Percentiles rank a stretch among this genome's conserved stretches.
phyloP scores from a whole-genome alignment of 2,113 vertebrate species.

The Pelobates fuscus region DNA sequence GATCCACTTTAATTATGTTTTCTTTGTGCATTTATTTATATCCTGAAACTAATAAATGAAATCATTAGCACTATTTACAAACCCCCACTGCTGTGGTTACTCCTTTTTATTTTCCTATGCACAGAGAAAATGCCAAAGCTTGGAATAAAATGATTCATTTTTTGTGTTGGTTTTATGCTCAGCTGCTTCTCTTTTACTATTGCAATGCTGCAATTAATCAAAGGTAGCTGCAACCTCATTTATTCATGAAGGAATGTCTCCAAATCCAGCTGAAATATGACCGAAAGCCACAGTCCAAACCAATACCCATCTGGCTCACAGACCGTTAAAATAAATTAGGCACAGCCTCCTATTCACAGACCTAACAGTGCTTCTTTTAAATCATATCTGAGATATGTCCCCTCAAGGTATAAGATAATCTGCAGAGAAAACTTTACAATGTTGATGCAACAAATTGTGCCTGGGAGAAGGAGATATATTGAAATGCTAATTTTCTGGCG shows the following conservation, averaged over 20 bases:
- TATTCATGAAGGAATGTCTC: slow-evolving; percentile 37
- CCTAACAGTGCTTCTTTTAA: slow-evolving; percentile 45
- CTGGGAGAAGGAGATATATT: slow-evolving; percentile 48
- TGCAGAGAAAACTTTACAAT: slow-evolving; percentile 47
- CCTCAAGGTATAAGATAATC: slow-evolving; percentile 45
- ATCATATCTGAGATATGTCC: slow-evolving; percentile 46
- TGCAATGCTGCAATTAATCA: slow-evolving; percentile 48
- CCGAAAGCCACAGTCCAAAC: slow-evolving; percentile 36
- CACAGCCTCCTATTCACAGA: slow-evolving; percentile 46
- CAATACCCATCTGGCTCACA: slow-evolving; percentile 48
- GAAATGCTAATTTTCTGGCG: slow-evolving; percentile 45
- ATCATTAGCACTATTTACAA: background rate
- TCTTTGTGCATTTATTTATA: background rate
- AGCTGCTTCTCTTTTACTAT: slow-evolving; percentile 36
- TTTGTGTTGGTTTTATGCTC: slow-evolving; percentile 36
- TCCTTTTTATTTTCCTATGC: background rate
- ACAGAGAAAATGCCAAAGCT: background rate
- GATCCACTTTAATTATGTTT: background rate
- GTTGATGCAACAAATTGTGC: slow-evolving; percentile 50
- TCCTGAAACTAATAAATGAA: background rate
- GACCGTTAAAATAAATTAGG: slow-evolving; percentile 45
- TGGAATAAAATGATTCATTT: slow-evolving; percentile 27
- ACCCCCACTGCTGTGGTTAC: background rate
- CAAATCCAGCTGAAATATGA: slow-evolving; percentile 46
- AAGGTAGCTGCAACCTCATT: slow-evolving; percentile 42